Base-by-base conservation (phyloP, 2,797 vertebrate species). In the Setipinna tenuifilis region DNA sequence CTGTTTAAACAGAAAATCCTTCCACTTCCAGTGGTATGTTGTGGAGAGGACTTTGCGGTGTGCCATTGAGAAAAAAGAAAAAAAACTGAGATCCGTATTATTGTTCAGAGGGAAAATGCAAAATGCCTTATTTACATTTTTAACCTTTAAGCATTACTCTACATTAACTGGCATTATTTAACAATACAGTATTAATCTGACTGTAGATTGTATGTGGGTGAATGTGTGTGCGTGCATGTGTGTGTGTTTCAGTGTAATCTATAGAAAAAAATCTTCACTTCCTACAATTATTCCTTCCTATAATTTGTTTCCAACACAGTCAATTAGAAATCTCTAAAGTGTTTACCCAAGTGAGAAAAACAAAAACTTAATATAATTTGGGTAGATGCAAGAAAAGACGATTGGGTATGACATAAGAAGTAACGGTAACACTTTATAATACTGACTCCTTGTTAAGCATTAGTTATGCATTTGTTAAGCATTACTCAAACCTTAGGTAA, bases 321-420 rank as follows among this genome's bases (percentile, higher is more conserved):
- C 87, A 86, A 91, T 90, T 88, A 84, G 87, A 90, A 87, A 85
- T 85, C 89, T 65, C 21, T 85, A 88, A 90, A 89, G 87, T 87
- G 89, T 91, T 91, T 91, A 88, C 89, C 83, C 17, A 65, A 88
- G 87, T 61, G 84, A 65, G 85, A 91, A 87, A 85, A 75, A 50
- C 82, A 87, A 89, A 89, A 10, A 41, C 84, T 88, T 21, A 0
- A 84, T 83, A 71, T 28, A 82, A 85, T 87, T 88, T 16, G 81
- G 85, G 87, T 86, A 83, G 50, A 86, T 68, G 50, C 81, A 59
- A 57, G 25, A 82, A 35, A 85, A 89, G 86, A 82, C 87, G 84
- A 58, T 87, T 87, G 86, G 89, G 88, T 68, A 10, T 87, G 82
- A 90, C 88, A 89, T 50, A 84, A 58, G 16, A 84, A 83, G 87